These are phyloP conservation scores for Acrobasis suavella DNA, from an alignment of 2,888 invertebrate species.

Conservation along the genomic window DNA sequence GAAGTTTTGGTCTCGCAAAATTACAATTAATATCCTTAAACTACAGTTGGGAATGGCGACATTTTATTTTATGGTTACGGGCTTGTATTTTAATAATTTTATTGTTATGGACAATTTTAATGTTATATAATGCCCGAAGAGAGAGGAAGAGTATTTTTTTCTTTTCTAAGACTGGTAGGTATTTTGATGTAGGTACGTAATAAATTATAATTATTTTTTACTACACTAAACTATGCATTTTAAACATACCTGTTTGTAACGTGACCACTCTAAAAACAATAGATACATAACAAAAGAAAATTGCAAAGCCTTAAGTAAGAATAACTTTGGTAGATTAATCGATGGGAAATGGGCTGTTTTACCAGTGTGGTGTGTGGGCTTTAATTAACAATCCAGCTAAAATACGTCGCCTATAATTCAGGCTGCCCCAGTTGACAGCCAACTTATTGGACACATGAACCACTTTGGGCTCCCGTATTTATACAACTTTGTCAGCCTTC, in stretches of 20 bases:
- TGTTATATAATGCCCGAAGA: background rate
- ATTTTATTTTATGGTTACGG: constrained; percentile 7
- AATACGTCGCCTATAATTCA: constrained; percentile 18
- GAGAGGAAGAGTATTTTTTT: no score
- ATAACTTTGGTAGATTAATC: background rate
- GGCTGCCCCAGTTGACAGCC: constrained; percentile 10
- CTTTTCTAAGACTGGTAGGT: no score
- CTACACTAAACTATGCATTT: no score
- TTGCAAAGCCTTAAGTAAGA: background rate
- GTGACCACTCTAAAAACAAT: no score
- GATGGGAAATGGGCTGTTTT: background rate
- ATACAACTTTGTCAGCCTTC: background rate
- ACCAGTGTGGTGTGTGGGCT: constrained; percentile 11
- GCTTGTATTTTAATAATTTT: background rate
- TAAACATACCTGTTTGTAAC: no score
- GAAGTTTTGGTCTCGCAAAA: constrained; percentile 13
- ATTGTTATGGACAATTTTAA: background rate
- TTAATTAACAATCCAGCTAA: constrained; percentile 19
- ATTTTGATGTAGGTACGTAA: no score
- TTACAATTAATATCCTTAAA: constrained; percentile 19
- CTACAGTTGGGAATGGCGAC: constrained; percentile 8
- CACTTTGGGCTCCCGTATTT: constrained; percentile 1
- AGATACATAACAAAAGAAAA: no score
- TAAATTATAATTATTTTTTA: no score
- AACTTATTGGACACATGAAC: constrained; percentile 20